phyloP scores from a whole-genome alignment of 2,113 vertebrate species.

The Salvelinus namaycush region DNA sequence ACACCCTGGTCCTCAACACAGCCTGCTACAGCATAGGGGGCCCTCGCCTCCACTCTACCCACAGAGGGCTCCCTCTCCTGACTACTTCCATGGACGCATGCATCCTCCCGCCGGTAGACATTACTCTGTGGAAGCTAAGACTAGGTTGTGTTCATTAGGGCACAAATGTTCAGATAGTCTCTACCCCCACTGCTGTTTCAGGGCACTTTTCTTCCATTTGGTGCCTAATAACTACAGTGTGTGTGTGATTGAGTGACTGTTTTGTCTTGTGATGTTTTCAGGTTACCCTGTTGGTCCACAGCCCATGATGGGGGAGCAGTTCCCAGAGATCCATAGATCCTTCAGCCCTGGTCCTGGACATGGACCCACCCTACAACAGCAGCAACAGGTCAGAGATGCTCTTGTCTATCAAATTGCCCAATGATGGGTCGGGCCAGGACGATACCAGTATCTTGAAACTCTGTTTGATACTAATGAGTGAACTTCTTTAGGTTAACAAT shows the following conservation, averaged over 20 bases:
- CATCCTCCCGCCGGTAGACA: slow-evolving; percentile 80
- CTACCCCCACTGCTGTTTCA: no score
- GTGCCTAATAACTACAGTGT: no score
- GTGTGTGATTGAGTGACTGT: no score
- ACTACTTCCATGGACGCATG: slow-evolving; percentile 85
- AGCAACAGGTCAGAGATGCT: slow-evolving; percentile 19
- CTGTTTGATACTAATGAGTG: no score
- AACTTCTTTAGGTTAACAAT: no score
- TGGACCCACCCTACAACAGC: slow-evolving; percentile 68
- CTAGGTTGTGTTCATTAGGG: no score
- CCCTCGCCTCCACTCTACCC: slow-evolving; percentile 88
- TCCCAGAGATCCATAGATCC: slow-evolving; percentile 82
- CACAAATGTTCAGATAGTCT: no score
- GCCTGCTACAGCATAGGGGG: slow-evolving; percentile 84
- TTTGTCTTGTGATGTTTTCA: slow-evolving; percentile 37
- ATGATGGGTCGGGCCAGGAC: no score
- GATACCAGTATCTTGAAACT: no score
- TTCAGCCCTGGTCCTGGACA: slow-evolving; percentile 73
- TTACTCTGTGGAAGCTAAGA: background rate
- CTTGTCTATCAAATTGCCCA: no score
- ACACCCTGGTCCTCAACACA: slow-evolving; percentile 61
- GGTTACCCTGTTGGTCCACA: slow-evolving; percentile 84
- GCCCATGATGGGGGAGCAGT: slow-evolving; percentile 85
- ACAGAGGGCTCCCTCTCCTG: slow-evolving; percentile 84
- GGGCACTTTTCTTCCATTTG: no score